Conservation (phyloP, 2,113 vertebrate genomes). For the Chaenocephalus aceratus region DNA sequence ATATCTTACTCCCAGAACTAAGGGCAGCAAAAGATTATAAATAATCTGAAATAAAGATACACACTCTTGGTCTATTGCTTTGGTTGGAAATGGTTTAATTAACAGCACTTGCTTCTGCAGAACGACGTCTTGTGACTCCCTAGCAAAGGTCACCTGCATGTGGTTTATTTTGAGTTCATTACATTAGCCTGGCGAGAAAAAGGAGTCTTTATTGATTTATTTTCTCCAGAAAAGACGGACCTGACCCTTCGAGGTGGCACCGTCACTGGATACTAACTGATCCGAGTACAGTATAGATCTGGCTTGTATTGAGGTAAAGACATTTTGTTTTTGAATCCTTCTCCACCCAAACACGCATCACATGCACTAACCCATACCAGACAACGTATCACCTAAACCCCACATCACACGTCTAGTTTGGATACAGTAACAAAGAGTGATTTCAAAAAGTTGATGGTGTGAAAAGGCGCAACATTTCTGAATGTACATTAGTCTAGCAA, state of each 20-base stretch:
- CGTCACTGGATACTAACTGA: neutral
- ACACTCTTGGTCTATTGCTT: too few relatives aligned
- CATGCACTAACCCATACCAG: neutral
- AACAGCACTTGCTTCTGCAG: too few relatives aligned
- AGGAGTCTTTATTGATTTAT: neutral
- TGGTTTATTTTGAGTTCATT: neutral
- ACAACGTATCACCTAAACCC: neutral
- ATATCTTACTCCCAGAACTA: too few relatives aligned
- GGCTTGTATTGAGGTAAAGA: neutral
- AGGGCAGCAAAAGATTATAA: neutral
- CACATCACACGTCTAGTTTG: neutral
- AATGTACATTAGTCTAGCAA: too few relatives aligned
- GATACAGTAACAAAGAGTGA: neutral
- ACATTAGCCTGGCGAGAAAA: neutral
- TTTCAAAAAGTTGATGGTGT: neutral
- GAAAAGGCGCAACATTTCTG: neutral
- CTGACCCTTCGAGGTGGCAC: neutral
- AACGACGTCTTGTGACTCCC: slow-evolving; percentile 9
- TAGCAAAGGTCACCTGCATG: slow-evolving; percentile 20
- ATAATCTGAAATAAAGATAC: neutral
- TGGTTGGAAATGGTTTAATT: too few relatives aligned
- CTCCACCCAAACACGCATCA: slow-evolving; percentile 10
- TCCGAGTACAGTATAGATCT: neutral
- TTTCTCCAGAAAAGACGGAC: neutral
- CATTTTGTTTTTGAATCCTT: slow-evolving; percentile 26